Percentiles rank a stretch among this genome's conserved stretches.
phyloP scores from a whole-genome alignment of 2,888 invertebrate species.

The Scaeva pyrastri region DNA sequence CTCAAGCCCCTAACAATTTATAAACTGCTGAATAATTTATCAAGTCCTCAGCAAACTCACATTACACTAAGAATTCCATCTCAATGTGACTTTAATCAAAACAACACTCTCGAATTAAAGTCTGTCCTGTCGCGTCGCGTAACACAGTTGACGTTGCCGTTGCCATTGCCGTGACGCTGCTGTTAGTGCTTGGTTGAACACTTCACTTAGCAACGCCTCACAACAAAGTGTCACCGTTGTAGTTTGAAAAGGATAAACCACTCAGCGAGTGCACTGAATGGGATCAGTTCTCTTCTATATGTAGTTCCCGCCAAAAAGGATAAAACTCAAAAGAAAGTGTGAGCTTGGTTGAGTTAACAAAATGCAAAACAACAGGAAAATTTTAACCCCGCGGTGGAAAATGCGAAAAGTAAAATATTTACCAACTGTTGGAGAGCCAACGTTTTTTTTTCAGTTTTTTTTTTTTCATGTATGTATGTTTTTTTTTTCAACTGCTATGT shows the following conservation, averaged over 20 bases:
- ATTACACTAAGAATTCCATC: neutral
- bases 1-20: neutral
- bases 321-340: slow-evolving; percentile 34
- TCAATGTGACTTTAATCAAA: slow-evolving; percentile 20
- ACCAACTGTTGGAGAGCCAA: slow-evolving; percentile 55
- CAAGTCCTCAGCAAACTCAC: neutral
- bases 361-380: slow-evolving; percentile 53
- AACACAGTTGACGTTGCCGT: no score
- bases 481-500: neutral
- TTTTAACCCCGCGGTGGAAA: slow-evolving; percentile 28
- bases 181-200: slow-evolving; percentile 37
- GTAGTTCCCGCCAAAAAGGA: slow-evolving; percentile 47
- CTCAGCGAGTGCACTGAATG: slow-evolving; percentile 37
- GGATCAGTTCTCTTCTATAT: slow-evolving; percentile 34
- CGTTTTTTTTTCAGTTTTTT: slow-evolving; percentile 18
- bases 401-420: slow-evolving; percentile 60
- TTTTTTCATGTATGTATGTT: neutral
- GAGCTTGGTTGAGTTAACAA: slow-evolving; percentile 65
- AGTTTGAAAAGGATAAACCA: slow-evolving; percentile 35
- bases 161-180: no score
- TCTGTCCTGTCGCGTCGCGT: neutral
- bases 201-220: slow-evolving; percentile 34
- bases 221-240: slow-evolving; percentile 27
- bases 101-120: slow-evolving; percentile 19
- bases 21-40: neutral